A percentile compares a stretch with the other conserved stretches of the same genome.
Conservation (phyloP, 2,113 vertebrate genomes). For the Naja naja region DNA sequence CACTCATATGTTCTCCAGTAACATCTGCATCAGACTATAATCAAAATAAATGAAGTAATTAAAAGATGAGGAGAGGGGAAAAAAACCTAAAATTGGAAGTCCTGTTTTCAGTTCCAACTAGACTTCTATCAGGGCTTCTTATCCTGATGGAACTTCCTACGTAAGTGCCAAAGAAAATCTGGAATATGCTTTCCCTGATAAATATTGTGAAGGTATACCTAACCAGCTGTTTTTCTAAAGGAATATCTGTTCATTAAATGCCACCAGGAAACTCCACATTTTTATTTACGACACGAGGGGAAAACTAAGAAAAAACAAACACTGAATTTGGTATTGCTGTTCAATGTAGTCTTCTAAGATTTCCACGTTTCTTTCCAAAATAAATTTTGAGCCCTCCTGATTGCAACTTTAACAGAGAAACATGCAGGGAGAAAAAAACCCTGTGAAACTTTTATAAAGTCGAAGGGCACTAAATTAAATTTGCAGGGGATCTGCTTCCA, state of each 20-base stretch:
- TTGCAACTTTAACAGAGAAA: not conserved
- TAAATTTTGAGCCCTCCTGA: not conserved
- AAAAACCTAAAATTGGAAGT: not conserved
- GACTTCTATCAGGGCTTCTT: too few species aligned
- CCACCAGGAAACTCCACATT: not conserved
- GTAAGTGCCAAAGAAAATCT: not conserved
- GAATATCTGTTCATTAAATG: not conserved
- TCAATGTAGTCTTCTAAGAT: not conserved
- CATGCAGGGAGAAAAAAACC: not conserved
- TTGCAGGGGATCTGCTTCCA: not conserved
- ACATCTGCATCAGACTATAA: constrained; percentile 71
- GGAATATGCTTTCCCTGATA: not conserved
- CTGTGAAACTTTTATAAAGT: not conserved
- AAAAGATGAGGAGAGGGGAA: not conserved
- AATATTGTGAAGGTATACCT: not conserved
- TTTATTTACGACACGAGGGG: not conserved
- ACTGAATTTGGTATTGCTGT: not conserved
- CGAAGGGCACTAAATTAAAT: not conserved
- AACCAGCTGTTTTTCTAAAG: not conserved
- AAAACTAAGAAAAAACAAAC: not conserved
- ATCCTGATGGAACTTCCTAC: not conserved
- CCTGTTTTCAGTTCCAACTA: not conserved
- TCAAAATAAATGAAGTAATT: not conserved
- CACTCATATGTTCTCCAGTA: constrained; percentile 62
- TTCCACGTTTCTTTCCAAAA: not conserved